These are phyloP conservation scores for Leptopilina myrica DNA, from an alignment of 2,888 invertebrate genomes.

Conservation along the genomic window DNA sequence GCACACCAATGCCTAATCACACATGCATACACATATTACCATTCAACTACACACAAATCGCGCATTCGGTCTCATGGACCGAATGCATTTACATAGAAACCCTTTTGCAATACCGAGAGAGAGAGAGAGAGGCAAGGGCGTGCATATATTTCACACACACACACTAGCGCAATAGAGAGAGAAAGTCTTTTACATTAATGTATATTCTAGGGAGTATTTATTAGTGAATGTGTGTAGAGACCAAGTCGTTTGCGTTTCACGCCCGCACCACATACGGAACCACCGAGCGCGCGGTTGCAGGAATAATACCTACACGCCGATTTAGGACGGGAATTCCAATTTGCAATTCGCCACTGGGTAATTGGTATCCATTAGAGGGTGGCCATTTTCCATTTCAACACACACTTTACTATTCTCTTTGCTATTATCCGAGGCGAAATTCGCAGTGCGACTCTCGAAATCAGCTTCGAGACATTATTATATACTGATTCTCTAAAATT, in stretches of 20 bases:
- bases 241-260: conserved; percentile 43
- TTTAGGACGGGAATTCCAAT: conserved; percentile 67
- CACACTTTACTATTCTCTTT: conserved; percentile 9
- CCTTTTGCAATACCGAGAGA: neutral
- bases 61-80: neutral
- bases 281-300: conserved; percentile 62
- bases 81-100: neutral
- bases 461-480: neutral
- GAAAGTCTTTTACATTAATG: conserved; percentile 23
- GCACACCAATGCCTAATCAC: neutral
- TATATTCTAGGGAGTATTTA: conserved; percentile 15
- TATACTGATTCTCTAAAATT: neutral
- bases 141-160: neutral
- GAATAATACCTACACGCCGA: conserved; percentile 64
- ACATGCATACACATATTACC: conserved; percentile 19
- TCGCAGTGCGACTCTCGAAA: neutral
- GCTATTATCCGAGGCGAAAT: neutral
- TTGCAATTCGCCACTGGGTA: conserved; percentile 69
- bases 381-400: conserved; percentile 46
- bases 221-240: conserved; percentile 14
- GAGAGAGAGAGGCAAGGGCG: neutral
- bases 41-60: conserved; percentile 12
- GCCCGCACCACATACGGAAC: conserved; percentile 51
- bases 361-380: conserved; percentile 64
- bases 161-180: neutral